These are phyloP conservation scores for Thaumatotibia leucotreta DNA, from an alignment of 1,140 invertebrate genomes.

Conservation along the genomic window DNA sequence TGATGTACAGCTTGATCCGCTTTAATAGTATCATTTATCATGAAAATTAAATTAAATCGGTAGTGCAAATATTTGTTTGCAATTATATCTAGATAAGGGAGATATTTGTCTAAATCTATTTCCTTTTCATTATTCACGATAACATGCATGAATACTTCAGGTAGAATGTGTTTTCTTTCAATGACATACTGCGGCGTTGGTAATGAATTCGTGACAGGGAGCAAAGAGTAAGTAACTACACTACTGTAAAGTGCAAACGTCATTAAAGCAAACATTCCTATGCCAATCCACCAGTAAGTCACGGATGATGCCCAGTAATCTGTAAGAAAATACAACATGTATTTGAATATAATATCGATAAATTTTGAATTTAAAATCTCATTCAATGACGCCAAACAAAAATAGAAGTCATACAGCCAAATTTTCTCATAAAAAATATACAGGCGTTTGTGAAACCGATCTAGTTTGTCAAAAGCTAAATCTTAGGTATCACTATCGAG, in stretches of 20 bases:
- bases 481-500: too few relatives aligned
- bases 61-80: constrained; percentile 41
- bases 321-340: too few relatives aligned
- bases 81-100: constrained; percentile 41
- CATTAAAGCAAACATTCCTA: constrained; percentile 52
- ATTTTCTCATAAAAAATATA: too few relatives aligned
- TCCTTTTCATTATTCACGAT: constrained; percentile 35
- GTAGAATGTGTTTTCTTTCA: constrained; percentile 17
- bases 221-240: constrained; percentile 36
- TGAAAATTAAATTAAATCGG: constrained; percentile 44
- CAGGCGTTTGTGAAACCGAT: too few relatives aligned
- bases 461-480: too few relatives aligned
- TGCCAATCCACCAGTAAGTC: constrained; percentile 56
- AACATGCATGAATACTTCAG: constrained; percentile 53
- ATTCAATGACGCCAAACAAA: too few relatives aligned
- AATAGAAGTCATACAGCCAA: too few relatives aligned
- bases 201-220: constrained; percentile 31
- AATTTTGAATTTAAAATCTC: constrained; percentile 17
- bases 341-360: too few relatives aligned
- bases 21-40: constrained; percentile 40
- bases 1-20: constrained; percentile 26
- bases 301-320: constrained; percentile 53
- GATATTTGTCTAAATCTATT: constrained; percentile 32
- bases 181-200: constrained; percentile 14
- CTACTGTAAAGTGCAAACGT: constrained; percentile 61